These are phyloP conservation scores for Acromyrmex charruanus DNA, from an alignment of 1,140 invertebrate species.

Conservation along the genomic window DNA sequence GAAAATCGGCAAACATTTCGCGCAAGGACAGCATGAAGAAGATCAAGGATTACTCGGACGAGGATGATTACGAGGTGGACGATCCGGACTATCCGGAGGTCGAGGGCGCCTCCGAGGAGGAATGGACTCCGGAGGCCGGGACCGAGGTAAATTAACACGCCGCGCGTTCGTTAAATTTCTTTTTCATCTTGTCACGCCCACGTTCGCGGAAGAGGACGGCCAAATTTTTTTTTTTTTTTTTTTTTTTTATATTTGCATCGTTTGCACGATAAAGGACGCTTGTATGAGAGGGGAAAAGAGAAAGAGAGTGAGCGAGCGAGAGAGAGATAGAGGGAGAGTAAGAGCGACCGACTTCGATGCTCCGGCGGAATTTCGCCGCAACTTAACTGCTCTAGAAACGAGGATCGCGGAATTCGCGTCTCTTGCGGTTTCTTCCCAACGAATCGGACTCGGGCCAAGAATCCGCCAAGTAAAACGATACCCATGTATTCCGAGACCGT, in stretches of 20 bases:
- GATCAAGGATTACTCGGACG: slow-evolving; percentile 85
- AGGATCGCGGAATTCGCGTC: not conserved
- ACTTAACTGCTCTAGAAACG: not conserved
- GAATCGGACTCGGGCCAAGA: not conserved
- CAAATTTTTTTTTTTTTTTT: not conserved
- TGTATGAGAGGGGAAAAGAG: not conserved
- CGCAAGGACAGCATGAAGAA: slow-evolving; percentile 84
- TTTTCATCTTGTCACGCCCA: not conserved
- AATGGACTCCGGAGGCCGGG: slow-evolving; percentile 83
- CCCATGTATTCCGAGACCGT: not conserved
- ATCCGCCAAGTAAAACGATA: not conserved
- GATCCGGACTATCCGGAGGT: slow-evolving; percentile 84
- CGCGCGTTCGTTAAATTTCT: not conserved
- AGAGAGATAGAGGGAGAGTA: not conserved
- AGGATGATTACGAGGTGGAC: slow-evolving; percentile 85
- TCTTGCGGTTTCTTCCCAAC: not conserved
- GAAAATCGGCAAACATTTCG: slow-evolving; percentile 81
- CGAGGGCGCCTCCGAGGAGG: slow-evolving; percentile 84
- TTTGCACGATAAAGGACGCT: not conserved
- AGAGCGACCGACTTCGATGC: not conserved
- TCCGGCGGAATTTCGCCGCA: not conserved
- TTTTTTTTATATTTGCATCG: not conserved
- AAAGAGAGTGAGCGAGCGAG: too few relatives aligned
- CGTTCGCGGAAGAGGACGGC: not conserved
- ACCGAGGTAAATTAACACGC: slow-evolving; percentile 78